phyloP scores from a whole-genome alignment of 2,888 invertebrate genomes.

The Resseliella maxima region DNA sequence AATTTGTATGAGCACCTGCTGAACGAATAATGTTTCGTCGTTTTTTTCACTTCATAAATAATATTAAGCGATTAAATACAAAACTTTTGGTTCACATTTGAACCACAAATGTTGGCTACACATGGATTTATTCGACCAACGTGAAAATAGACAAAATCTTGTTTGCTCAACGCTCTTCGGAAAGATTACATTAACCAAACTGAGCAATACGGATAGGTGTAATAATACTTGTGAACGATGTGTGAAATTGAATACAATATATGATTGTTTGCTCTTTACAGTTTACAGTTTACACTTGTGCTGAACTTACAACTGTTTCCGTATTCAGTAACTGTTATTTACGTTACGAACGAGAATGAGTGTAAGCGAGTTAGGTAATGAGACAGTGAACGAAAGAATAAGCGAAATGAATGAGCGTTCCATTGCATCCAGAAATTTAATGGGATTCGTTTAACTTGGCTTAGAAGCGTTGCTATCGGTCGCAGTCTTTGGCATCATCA shows the following conservation, averaged over 20 bases:
- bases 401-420: neutral
- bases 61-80: conserved; percentile 24
- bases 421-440: neutral
- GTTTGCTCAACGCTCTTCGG: neutral
- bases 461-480: neutral
- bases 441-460: neutral
- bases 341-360: neutral
- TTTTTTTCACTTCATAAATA: neutral
- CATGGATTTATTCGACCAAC: conserved; percentile 7
- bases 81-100: conserved; percentile 20
- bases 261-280: conserved; percentile 26
- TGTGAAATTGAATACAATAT: neutral
- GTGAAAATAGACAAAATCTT: neutral
- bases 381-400: too few species aligned
- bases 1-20: conserved; percentile 8
- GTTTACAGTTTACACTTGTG: conserved; percentile 34
- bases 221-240: conserved; percentile 26
- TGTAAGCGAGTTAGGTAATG: too few species aligned
- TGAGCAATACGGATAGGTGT: neutral
- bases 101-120: neutral
- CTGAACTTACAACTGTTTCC: conserved; percentile 9
- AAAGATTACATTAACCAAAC: neutral
- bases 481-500: neutral
- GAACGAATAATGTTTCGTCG: neutral
- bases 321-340: conserved; percentile 10